Evolutionary conservation across 2,888 invertebrate species (phyloP).

Genomic region (Drosophila heteroneura): DNA sequence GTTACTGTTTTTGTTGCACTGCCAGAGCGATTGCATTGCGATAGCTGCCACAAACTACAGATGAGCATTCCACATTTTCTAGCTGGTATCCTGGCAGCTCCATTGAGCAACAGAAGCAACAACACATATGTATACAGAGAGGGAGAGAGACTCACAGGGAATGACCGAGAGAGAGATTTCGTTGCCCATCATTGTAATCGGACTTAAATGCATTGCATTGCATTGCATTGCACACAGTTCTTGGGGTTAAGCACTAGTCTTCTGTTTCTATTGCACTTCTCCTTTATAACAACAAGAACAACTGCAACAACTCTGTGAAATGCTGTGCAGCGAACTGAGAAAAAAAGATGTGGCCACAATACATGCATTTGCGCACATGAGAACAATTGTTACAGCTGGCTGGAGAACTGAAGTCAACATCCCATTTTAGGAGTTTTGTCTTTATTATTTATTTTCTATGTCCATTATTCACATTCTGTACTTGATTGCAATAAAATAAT

Average conservation of each 20-base stretch:
- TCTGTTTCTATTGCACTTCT: constrained; percentile 43
- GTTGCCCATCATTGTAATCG: constrained; percentile 42
- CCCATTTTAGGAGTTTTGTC: not conserved
- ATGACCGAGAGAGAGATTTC: not conserved
- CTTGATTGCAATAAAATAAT: not conserved
- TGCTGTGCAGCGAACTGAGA: not conserved
- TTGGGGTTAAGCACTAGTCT: constrained; percentile 27
- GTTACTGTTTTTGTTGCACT: constrained; percentile 28
- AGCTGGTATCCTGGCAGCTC: not conserved
- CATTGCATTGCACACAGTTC: constrained; percentile 28
- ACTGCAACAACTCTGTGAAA: not conserved
- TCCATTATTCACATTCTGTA: not conserved
- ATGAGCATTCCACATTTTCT: constrained; percentile 28
- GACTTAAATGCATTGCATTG: constrained; percentile 51
- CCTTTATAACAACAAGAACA: not conserved
- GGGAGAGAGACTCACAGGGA: too few species aligned
- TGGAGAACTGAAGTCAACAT: not conserved
- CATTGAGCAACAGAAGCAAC: constrained; percentile 4
- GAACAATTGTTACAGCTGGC: constrained; percentile 10
- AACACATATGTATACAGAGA: constrained; percentile 16
- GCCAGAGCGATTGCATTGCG: constrained; percentile 8
- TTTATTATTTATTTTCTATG: not conserved
- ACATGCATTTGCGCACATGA: constrained; percentile 16
- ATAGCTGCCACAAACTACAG: constrained; percentile 43
- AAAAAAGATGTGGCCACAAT: constrained; percentile 5